Evolutionary conservation across 2,888 invertebrate species (phyloP).

Genomic region (Oligia latruncula): DNA sequence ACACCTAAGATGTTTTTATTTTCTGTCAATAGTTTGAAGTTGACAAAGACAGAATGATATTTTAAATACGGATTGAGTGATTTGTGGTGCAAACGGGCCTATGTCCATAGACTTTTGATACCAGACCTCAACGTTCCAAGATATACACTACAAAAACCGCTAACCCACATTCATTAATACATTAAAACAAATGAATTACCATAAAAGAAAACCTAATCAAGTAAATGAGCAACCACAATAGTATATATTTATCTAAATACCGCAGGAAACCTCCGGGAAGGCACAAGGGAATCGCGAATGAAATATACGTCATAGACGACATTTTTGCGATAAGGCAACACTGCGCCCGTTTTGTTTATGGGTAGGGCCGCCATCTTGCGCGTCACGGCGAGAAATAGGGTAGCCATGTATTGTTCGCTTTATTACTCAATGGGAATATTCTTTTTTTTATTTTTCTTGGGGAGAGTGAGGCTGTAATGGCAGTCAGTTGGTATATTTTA

Average conservation of each 20-base stretch:
- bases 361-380: constrained; percentile 78
- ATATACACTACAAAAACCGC: neutral
- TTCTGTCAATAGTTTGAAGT: neutral
- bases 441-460: constrained; percentile 31
- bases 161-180: constrained; percentile 51
- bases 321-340: constrained; percentile 83
- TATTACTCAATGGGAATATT: constrained; percentile 46
- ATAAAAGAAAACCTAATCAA: constrained; percentile 50
- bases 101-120: neutral
- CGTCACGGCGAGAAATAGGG: constrained; percentile 66
- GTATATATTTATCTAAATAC: constrained; percentile 68
- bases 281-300: constrained; percentile 78
- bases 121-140: neutral
- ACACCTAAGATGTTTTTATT: neutral
- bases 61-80: neutral
- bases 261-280: constrained; percentile 67
- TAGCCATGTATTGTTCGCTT: constrained; percentile 57
- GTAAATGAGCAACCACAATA: constrained; percentile 64
- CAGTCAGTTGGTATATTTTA: neutral
- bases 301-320: constrained; percentile 81
- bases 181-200: constrained; percentile 45
- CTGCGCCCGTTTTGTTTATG: constrained; percentile 80
- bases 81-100: too few species aligned
- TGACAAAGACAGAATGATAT: neutral
- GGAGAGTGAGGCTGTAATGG: neutral